phyloP scores from a whole-genome alignment of 92 coral and sea anemone genomes.

The Virgularia gustaviana region DNA sequence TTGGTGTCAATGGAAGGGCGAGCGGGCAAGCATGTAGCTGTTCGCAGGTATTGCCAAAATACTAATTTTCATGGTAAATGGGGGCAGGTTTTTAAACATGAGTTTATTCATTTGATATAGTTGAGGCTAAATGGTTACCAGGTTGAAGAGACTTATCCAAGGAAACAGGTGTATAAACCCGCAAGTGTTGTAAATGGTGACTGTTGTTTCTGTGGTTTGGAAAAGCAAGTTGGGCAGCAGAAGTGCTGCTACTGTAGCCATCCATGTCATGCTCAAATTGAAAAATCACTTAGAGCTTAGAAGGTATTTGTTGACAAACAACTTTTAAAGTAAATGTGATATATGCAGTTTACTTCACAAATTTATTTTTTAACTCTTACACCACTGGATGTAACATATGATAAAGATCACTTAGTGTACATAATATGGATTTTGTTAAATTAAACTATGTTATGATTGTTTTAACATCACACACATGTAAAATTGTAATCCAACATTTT shows the following conservation, averaged over 20 bases:
- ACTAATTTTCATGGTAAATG: not conserved
- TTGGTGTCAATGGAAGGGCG: conserved; percentile 10
- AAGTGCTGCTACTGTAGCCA: conserved; percentile 37
- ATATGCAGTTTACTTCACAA: not conserved
- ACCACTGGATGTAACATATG: not conserved
- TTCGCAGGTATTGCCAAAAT: not conserved
- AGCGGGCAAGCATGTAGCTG: conserved; percentile 5
- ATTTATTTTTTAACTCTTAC: not conserved
- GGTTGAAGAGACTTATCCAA: conserved; percentile 26
- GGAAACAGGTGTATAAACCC: conserved; percentile 41
- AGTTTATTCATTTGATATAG: conserved; percentile 7
- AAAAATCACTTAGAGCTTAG: no score
- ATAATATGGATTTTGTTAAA: no score
- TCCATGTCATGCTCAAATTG: conserved; percentile 38
- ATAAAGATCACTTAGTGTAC: not conserved
- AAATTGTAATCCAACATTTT: no score
- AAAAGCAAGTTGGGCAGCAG: conserved; percentile 13
- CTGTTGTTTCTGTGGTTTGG: conserved; percentile 51
- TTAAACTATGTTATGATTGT: no score
- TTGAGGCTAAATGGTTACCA: conserved; percentile 12
- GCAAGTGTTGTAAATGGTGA: conserved; percentile 43
- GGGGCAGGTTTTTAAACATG: conserved; percentile 13
- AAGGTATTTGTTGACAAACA: no score
- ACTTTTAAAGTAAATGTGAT: no score
- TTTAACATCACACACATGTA: no score